A percentile compares a stretch with the other conserved stretches of the same genome.
Conservation (phyloP, 2,888 invertebrate genomes). For the Heteromyza rotundicornis region DNA sequence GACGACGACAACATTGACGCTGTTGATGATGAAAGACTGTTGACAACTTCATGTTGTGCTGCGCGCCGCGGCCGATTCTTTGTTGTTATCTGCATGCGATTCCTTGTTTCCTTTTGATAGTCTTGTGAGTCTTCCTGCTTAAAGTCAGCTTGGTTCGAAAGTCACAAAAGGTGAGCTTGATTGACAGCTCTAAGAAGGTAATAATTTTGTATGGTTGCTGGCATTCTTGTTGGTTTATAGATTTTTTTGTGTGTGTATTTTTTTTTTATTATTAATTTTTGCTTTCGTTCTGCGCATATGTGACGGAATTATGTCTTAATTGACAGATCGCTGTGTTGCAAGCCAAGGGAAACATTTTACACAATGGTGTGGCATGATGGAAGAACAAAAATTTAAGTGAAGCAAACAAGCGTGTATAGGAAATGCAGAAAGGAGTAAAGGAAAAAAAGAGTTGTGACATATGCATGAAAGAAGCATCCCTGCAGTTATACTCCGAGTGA, state of each 20-base stretch:
- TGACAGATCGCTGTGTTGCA: slow-evolving; percentile 45
- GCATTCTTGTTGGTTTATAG: too few relatives aligned
- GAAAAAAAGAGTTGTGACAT: too few relatives aligned
- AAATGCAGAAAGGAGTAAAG: too few relatives aligned
- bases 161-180: slow-evolving; percentile 51
- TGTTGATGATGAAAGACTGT: slow-evolving; percentile 19
- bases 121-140: slow-evolving; percentile 34
- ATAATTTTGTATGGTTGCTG: background rate
- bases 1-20: slow-evolving; percentile 9
- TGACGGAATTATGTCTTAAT: slow-evolving; percentile 51
- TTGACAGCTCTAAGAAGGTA: slow-evolving; percentile 39
- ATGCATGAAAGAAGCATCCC: too few relatives aligned
- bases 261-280: slow-evolving; percentile 17
- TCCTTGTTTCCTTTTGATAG: too few relatives aligned
- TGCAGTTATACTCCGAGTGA: too few relatives aligned
- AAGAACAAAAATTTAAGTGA: too few relatives aligned
- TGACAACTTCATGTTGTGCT: slow-evolving; percentile 39
- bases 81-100: background rate
- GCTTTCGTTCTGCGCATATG: slow-evolving; percentile 15
- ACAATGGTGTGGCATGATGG: too few relatives aligned
- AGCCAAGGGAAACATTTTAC: too few relatives aligned
- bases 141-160: slow-evolving; percentile 45
- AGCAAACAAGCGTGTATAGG: too few relatives aligned
- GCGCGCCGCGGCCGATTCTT: slow-evolving; percentile 23
- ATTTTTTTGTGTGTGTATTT: too few relatives aligned